Evolutionary conservation across 2,888 invertebrate species (phyloP).

Genomic region (Brenthis hecate): DNA sequence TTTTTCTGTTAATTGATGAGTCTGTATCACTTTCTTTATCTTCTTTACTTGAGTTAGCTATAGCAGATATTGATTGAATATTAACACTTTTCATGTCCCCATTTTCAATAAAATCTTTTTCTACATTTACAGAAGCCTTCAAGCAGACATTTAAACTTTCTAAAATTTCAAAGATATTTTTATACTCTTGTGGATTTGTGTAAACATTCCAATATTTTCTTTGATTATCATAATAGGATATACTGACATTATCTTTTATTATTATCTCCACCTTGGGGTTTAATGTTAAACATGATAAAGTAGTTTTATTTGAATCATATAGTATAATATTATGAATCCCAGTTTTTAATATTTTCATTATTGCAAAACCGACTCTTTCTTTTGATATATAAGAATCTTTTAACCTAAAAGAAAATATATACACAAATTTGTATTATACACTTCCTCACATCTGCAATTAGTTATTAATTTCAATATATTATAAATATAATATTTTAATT

Average conservation of each 20-base stretch:
- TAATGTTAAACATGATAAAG: slow-evolving; percentile 59
- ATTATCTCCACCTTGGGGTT: slow-evolving; percentile 55
- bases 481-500: not conserved
- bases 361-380: slow-evolving; percentile 72
- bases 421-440: not conserved
- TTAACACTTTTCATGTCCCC: slow-evolving; percentile 12
- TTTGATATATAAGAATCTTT: slow-evolving; percentile 58
- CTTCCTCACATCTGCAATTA: too few relatives aligned
- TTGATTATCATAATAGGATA: slow-evolving; percentile 66
- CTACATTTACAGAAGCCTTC: slow-evolving; percentile 46
- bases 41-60: slow-evolving; percentile 36
- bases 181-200: slow-evolving; percentile 56
- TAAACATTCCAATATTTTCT: slow-evolving; percentile 68
- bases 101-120: slow-evolving; percentile 22
- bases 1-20: slow-evolving; percentile 59
- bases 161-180: slow-evolving; percentile 54
- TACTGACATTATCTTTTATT: slow-evolving; percentile 57
- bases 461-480: too few relatives aligned
- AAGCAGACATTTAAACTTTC: slow-evolving; percentile 52
- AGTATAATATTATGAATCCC: slow-evolving; percentile 58
- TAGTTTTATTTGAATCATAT: slow-evolving; percentile 67
- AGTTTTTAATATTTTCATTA: slow-evolving; percentile 59
- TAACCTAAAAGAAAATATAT: slow-evolving; percentile 52
- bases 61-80: slow-evolving; percentile 3
- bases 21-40: slow-evolving; percentile 68